Evolutionary conservation across 2,797 vertebrate species (phyloP).

Genomic region (Oryzias sinensis): DNA sequence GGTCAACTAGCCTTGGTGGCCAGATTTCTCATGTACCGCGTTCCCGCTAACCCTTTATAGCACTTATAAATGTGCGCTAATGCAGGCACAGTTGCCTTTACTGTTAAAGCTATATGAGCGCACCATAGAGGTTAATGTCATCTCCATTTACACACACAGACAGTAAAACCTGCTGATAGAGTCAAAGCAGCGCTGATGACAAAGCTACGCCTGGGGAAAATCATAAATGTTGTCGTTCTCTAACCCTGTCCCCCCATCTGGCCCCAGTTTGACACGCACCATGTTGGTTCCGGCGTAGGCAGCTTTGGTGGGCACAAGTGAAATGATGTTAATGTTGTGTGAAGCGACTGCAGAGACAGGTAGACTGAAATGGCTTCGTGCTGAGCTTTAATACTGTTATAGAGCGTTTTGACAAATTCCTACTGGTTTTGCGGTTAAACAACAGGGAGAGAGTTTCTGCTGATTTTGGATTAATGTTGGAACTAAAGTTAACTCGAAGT

Average conservation of each 20-base stretch:
- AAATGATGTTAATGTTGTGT: slow-evolving; percentile 63
- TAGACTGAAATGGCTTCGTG: slow-evolving; percentile 20
- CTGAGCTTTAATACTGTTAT: slow-evolving; percentile 45
- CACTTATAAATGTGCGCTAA: slow-evolving; percentile 67
- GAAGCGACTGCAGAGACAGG: slow-evolving; percentile 58
- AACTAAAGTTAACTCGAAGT: not conserved
- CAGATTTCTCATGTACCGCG: slow-evolving; percentile 33
- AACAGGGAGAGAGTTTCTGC: not conserved
- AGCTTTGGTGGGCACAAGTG: slow-evolving; percentile 37
- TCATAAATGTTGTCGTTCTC: slow-evolving; percentile 46
- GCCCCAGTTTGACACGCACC: slow-evolving; percentile 48
- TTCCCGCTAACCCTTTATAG: slow-evolving; percentile 49
- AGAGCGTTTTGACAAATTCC: slow-evolving; percentile 32
- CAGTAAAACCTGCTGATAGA: slow-evolving; percentile 63
- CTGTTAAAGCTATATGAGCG: slow-evolving; percentile 49
- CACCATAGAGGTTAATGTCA: slow-evolving; percentile 55
- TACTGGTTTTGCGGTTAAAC: slow-evolving; percentile 37
- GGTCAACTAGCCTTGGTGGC: slow-evolving; percentile 65
- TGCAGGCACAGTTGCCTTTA: slow-evolving; percentile 59
- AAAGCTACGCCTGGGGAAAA: slow-evolving; percentile 47
- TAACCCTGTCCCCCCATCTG: slow-evolving; percentile 27
- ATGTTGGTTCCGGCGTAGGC: slow-evolving; percentile 29
- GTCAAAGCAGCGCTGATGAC: slow-evolving; percentile 38
- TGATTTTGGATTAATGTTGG: not conserved
- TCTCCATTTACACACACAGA: slow-evolving; percentile 53